Percentiles rank a stretch among this genome's conserved stretches.
phyloP scores from a whole-genome alignment of 2,888 invertebrate genomes.

The Lasioglossum pauxillum region DNA sequence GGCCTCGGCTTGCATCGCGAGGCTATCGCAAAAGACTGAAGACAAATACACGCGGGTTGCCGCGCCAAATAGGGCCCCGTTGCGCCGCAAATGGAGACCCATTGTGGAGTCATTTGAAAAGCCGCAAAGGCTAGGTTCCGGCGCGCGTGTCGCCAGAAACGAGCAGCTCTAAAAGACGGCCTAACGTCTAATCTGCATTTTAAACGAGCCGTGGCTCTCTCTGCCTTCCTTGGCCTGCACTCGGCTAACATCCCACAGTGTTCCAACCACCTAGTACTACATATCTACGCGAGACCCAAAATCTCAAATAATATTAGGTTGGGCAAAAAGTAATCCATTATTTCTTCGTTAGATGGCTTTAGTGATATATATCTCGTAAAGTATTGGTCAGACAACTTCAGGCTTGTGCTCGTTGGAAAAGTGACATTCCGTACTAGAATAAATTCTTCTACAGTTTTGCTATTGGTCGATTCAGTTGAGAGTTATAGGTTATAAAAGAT shows the following conservation, averaged over 20 bases:
- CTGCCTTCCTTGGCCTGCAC: not conserved
- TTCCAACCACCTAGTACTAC: not conserved
- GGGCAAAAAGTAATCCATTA: too few species aligned
- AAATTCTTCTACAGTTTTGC: too few species aligned
- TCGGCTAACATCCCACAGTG: not conserved
- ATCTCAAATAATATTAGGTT: not conserved
- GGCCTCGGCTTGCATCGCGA: not conserved
- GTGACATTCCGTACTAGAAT: too few species aligned
- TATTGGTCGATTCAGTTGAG: too few species aligned
- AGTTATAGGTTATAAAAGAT: too few species aligned
- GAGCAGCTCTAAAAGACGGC: conserved; percentile 61
- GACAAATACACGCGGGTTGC: conserved; percentile 38
- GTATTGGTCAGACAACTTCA: too few species aligned
- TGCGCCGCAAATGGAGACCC: conserved; percentile 33
- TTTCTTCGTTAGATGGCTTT: too few species aligned
- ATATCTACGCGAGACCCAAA: not conserved
- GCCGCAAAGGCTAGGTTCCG: conserved; percentile 26
- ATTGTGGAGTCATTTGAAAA: conserved; percentile 57
- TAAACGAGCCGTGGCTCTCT: conserved; percentile 74
- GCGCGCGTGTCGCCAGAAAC: conserved; percentile 43
- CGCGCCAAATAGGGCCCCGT: conserved; percentile 42
- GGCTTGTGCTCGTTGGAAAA: too few species aligned
- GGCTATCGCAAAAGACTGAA: conserved; percentile 18
- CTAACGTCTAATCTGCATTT: conserved; percentile 79
- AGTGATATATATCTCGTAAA: too few species aligned